Evolutionary conservation across 2,113 vertebrate species (phyloP).

Genomic region (Thymallus thymallus): DNA sequence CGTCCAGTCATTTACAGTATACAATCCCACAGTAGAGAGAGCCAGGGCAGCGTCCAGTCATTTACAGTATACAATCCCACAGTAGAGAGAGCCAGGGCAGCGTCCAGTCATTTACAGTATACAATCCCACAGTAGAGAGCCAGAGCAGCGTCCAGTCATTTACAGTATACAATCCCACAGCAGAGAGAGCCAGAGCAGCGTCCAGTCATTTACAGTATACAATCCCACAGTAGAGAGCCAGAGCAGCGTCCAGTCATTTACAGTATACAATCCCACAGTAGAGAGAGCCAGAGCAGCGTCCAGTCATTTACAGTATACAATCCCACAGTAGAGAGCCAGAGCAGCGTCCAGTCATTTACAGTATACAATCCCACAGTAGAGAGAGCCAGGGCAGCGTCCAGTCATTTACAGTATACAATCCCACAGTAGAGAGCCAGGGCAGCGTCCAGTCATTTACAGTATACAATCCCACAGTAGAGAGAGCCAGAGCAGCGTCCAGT

Average conservation of each 20-base stretch:
- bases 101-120: not conserved
- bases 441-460: not conserved
- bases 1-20: not conserved
- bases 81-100: too few species aligned
- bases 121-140: not conserved
- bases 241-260: too few species aligned
- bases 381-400: too few species aligned
- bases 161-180: not conserved
- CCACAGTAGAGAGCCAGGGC: too few species aligned
- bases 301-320: not conserved
- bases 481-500: too few species aligned
- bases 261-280: not conserved
- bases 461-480: not conserved
- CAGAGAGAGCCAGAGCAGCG: too few species aligned
- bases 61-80: not conserved
- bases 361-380: not conserved
- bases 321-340: not conserved
- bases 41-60: too few species aligned
- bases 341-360: not conserved
- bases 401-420: not conserved
- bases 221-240: not conserved
- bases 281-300: too few species aligned
- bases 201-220: not conserved
- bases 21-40: not conserved
- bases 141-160: too few species aligned